Percentiles rank a stretch among this genome's conserved stretches.
These are phyloP conservation scores for Malacoctenus gilli DNA, from an alignment of 2,797 vertebrate genomes.

Conservation along the genomic window DNA sequence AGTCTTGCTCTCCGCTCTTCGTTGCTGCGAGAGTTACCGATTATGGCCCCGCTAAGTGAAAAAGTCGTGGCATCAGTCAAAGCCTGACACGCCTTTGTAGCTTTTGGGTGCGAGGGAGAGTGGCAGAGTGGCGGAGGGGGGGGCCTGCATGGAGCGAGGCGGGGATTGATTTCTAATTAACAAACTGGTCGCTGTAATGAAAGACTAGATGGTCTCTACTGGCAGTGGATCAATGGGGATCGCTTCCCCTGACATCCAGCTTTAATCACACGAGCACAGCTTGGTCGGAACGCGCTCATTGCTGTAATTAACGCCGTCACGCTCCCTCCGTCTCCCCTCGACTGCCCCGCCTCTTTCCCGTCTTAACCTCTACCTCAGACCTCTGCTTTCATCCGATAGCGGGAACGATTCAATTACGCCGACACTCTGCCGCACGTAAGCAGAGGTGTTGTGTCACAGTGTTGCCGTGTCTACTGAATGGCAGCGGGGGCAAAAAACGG, in stretches of 20 bases:
- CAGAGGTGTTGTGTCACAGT: conserved; percentile 24
- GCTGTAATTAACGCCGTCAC: conserved; percentile 61
- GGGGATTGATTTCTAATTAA: conserved; percentile 79
- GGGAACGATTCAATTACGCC: conserved; percentile 9
- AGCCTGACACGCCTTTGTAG: conserved; percentile 45
- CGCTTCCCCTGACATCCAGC: conserved; percentile 63
- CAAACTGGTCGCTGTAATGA: conserved; percentile 71
- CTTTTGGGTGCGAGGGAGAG: conserved; percentile 56
- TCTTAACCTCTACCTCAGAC: conserved; percentile 41
- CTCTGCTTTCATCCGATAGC: conserved; percentile 23
- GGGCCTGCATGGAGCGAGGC: conserved; percentile 34
- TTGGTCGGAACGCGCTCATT: conserved; percentile 60
- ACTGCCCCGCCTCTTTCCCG: conserved; percentile 10
- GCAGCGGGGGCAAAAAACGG: too few species aligned
- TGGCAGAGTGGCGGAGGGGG: conserved; percentile 29
- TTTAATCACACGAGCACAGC: conserved; percentile 70
- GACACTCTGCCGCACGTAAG: background rate
- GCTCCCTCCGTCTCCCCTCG: conserved; percentile 23
- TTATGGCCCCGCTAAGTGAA: conserved; percentile 55
- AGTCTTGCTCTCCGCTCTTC: conserved; percentile 41
- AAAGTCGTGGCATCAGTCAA: conserved; percentile 64
- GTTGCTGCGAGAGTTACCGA: conserved; percentile 58
- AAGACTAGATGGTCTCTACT: conserved; percentile 69
- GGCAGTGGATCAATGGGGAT: conserved; percentile 72
- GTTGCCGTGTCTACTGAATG: background rate